Base-by-base conservation (phyloP, 2,113 vertebrate genomes). In the Poecilia latipinna region DNA sequence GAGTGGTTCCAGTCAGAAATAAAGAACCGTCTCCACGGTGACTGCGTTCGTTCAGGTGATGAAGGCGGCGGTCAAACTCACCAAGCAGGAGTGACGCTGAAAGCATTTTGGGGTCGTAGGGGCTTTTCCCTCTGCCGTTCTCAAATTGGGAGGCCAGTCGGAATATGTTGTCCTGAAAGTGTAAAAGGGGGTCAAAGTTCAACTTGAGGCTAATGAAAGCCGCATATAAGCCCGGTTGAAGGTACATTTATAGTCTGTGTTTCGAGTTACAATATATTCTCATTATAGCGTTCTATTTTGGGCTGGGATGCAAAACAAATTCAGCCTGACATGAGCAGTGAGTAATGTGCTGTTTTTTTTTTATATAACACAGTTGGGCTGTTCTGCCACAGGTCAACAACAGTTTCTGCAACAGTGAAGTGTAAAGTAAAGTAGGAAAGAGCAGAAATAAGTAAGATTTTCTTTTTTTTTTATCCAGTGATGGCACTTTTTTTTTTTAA, bases 111-210 rank as follows among this genome's bases (percentile, higher is more conserved):
- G 97, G 97, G 89, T 99, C 98, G n/a, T 99, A 99, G 37, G 98
- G 98, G 85, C 97, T 99, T 93, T 99, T 99, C 54, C 98, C 98
- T 72, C 98, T 95, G 81, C 98, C 98, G 33, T 99, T 99, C 94
- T 99, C 97, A 91, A 97, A 97, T 91, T 96, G 94, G 3, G 94
- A 94, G 87, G 95, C 95, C 88, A 99, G 94, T 77, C 95, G 96
- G 90, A 99, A 99, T 89, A 97, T 90, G 87, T 97, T 97, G 84
- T 99, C 98, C 98, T 99, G 26, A 26, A 26, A 26, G 26, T 26
- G 26, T 26, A 72, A 72, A 79, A 79, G 64, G 51, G 85, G 91
- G 93, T 85, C 83, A 84, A 61, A 85, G 82, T 83, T 89, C 77
- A 79, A 69, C 78, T 31, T 17, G 75, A 77, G 68, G 86, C 28